phyloP scores from a whole-genome alignment of 2,797 vertebrate genomes.

The Clarias platycephalus region DNA sequence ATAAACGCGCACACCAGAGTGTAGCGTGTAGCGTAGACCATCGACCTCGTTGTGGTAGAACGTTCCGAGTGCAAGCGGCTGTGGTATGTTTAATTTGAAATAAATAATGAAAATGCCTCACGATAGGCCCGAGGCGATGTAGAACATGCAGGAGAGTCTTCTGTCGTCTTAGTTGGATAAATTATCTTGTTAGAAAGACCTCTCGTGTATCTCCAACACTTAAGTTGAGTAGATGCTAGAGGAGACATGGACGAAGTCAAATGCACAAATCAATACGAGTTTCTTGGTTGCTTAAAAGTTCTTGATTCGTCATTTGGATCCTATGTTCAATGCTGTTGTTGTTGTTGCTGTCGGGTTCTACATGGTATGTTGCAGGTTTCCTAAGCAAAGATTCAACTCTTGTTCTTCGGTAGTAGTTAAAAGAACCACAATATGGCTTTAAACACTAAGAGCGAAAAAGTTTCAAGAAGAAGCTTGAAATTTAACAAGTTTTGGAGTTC shows the following conservation, averaged over 20 bases:
- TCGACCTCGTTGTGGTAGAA: constrained; percentile 17
- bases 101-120: no score
- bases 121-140: not conserved
- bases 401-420: not conserved
- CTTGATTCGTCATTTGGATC: not conserved
- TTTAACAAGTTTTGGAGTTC: not conserved
- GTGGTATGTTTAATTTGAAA: not conserved
- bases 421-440: not conserved
- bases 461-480: not conserved
- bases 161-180: not conserved
- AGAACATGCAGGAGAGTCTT: no score
- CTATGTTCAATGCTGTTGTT: not conserved
- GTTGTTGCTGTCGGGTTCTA: not conserved
- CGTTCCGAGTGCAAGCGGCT: not conserved
- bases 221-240: not conserved
- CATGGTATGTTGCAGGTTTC: not conserved
- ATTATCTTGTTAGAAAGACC: not conserved
- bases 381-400: not conserved
- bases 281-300: not conserved
- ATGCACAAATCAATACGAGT: not conserved
- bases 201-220: not conserved
- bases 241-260: not conserved
- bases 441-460: not conserved
- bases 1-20: not conserved
- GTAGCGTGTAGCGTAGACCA: not conserved